phyloP scores from a whole-genome alignment of 2,888 invertebrate species.

The Philereme vetulata region DNA sequence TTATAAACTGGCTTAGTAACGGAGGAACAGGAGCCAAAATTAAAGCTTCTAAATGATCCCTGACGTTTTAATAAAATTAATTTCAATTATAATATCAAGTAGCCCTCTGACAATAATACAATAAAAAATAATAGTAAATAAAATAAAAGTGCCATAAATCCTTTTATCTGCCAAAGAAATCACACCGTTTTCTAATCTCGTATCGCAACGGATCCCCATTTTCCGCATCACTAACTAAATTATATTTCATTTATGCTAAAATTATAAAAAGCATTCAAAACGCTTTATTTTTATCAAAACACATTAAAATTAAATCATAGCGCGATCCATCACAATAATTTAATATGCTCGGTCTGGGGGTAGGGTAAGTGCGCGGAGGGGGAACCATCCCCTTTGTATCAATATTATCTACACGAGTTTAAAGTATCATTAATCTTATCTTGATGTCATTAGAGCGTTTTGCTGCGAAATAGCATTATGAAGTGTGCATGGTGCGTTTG shows the following conservation, averaged over 20 bases:
- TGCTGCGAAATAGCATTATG: conserved; percentile 23
- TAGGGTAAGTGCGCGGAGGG: conserved; percentile 28
- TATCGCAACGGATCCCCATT: conserved; percentile 36
- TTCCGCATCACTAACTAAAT: conserved; percentile 44
- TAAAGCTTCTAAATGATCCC: too few relatives aligned
- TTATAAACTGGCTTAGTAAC: too few relatives aligned
- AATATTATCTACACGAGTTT: conserved; percentile 66
- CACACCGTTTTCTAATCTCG: conserved; percentile 33
- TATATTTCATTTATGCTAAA: conserved; percentile 51
- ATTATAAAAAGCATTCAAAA: conserved; percentile 48
- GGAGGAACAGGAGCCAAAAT: too few relatives aligned
- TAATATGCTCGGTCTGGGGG: conserved; percentile 61
- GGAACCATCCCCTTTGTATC: conserved; percentile 43
- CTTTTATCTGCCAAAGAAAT: conserved; percentile 33
- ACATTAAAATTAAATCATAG: conserved; percentile 80
- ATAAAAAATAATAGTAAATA: background rate
- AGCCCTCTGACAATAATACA: background rate
- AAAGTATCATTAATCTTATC: conserved; percentile 73
- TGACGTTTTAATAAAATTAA: too few relatives aligned
- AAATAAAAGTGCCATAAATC: conserved; percentile 19
- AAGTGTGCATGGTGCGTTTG: conserved; percentile 32
- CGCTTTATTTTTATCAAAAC: conserved; percentile 72
- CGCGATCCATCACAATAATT: conserved; percentile 78
- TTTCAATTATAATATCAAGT: too few relatives aligned
- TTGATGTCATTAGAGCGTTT: conserved; percentile 58